Percentiles rank a stretch among this genome's conserved stretches.
These are phyloP conservation scores for Champsocephalus gunnari DNA, from an alignment of 2,797 vertebrate genomes.

Conservation along the genomic window DNA sequence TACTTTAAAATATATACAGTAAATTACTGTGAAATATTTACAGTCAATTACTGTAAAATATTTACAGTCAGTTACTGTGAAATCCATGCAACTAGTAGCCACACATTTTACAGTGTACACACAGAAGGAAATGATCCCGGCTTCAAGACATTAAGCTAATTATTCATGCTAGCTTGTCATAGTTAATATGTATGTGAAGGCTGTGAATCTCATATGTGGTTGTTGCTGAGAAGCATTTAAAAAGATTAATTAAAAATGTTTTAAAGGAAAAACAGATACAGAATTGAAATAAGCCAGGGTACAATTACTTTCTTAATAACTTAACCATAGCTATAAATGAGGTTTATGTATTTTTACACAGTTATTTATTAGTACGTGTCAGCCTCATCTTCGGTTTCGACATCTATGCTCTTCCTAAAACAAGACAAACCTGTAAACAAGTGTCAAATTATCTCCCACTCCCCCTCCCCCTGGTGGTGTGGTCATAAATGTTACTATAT, in stretches of 20 bases:
- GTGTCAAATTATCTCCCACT: conserved; percentile 33
- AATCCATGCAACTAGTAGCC: no score
- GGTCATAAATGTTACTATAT: neutral
- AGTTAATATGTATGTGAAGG: neutral
- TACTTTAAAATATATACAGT: no score
- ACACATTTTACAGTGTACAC: neutral
- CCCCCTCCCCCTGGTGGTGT: conserved; percentile 9
- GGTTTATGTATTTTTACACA: neutral
- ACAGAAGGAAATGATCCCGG: neutral
- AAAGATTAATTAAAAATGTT: neutral
- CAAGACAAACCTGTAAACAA: conserved; percentile 42
- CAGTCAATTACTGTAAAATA: no score
- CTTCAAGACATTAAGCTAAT: neutral
- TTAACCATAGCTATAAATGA: neutral
- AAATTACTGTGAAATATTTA: no score
- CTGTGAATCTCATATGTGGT: neutral
- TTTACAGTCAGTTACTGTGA: no score
- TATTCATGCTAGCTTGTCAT: neutral
- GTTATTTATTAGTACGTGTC: neutral
- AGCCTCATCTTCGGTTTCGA: conserved; percentile 22
- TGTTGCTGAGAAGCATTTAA: neutral
- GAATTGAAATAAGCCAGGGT: neutral
- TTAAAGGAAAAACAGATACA: neutral
- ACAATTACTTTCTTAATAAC: neutral
- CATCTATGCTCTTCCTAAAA: conserved; percentile 21